These are phyloP conservation scores for Paracentrotus lividus DNA, from an alignment of 53 echinoderm and acorn worm species.

Conservation along the genomic window DNA sequence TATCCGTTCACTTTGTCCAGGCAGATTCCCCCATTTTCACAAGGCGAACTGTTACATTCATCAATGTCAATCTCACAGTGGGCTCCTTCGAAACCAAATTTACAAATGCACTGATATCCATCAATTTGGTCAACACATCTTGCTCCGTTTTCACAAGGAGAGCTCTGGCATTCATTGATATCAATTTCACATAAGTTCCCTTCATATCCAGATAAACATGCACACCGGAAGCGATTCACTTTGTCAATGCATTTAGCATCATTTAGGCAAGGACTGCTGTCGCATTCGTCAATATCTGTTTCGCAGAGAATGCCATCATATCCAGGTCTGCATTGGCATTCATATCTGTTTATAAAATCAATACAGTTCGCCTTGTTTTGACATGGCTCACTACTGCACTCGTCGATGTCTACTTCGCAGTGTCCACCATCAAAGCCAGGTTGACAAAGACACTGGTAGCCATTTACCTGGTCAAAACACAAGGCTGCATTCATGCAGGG, in stretches of 20 bases:
- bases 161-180: conserved; percentile 61
- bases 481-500: conserved; percentile 75
- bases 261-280: conserved; percentile 62
- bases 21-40: conserved; percentile 74
- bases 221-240: conserved; percentile 49
- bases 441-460: conserved; percentile 75
- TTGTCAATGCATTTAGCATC: conserved; percentile 57
- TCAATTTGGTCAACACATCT: conserved; percentile 65
- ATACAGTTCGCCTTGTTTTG: conserved; percentile 62
- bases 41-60: conserved; percentile 71
- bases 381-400: conserved; percentile 72
- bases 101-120: conserved; percentile 54
- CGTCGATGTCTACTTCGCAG: conserved; percentile 75
- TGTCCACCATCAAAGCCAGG: conserved; percentile 73
- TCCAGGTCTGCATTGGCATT: conserved; percentile 56
- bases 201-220: conserved; percentile 57
- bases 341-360: conserved; percentile 62
- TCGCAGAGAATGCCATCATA: conserved; percentile 70
- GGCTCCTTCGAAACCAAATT: conserved; percentile 52
- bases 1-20: conserved; percentile 74
- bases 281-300: conserved; percentile 69
- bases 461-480: conserved; percentile 68
- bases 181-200: conserved; percentile 49
- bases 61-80: conserved; percentile 60
- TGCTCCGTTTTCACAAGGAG: conserved; percentile 57